Evolutionary conservation across 2,113 vertebrate species (phyloP).

Genomic region (Heterocephalus glaber): DNA sequence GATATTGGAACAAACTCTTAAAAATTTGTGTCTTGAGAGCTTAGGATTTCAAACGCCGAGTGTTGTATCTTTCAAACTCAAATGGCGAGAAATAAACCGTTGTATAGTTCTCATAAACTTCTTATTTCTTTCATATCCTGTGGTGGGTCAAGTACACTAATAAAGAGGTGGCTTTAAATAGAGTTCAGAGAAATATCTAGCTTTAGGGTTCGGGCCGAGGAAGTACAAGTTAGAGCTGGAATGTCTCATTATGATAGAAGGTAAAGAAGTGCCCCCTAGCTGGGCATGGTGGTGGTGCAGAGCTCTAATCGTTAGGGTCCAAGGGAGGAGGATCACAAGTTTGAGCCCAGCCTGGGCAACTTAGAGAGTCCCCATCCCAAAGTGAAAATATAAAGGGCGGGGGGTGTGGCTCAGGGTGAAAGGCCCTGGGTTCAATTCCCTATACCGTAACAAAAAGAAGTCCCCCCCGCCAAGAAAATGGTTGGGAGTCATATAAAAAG

Average conservation of each 20-base stretch:
- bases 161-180: background rate
- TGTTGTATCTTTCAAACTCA: constrained; percentile 28
- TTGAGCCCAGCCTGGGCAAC: background rate
- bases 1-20: background rate
- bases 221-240: background rate
- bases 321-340: too few relatives aligned
- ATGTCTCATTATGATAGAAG: constrained; percentile 13
- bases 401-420: background rate
- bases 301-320: background rate
- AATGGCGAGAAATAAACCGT: background rate
- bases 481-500: background rate
- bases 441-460: background rate
- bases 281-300: background rate
- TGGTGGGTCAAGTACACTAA: background rate
- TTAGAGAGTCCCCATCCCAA: background rate
- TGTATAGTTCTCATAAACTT: background rate
- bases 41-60: background rate
- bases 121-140: background rate
- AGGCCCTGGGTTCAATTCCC: background rate
- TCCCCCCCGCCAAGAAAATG: background rate
- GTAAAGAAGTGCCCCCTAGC: background rate
- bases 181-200: background rate
- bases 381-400: background rate
- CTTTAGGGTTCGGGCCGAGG: background rate
- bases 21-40: background rate